These are phyloP conservation scores for Drosophila niveifrons DNA, from an alignment of 2,888 invertebrate species.

Conservation along the genomic window DNA sequence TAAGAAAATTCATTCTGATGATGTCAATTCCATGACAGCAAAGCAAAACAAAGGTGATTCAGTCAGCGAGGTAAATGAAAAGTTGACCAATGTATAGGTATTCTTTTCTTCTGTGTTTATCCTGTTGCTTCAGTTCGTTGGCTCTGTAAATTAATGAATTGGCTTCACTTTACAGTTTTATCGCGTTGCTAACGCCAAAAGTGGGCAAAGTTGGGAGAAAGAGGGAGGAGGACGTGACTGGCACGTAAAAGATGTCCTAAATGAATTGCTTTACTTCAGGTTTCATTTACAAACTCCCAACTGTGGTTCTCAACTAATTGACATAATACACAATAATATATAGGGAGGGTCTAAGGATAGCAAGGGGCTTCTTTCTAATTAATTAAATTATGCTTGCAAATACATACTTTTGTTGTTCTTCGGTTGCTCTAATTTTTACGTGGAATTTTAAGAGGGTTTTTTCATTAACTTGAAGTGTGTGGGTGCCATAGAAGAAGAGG, in stretches of 20 bases:
- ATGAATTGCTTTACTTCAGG: slow-evolving; percentile 29
- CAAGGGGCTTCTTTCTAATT: slow-evolving; percentile 42
- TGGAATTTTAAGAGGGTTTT: slow-evolving; percentile 48
- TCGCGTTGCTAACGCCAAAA: slow-evolving; percentile 36
- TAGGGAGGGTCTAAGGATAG: background rate
- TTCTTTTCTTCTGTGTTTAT: slow-evolving; percentile 40
- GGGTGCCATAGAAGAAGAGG: background rate
- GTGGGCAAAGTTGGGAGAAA: background rate
- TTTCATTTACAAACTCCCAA: slow-evolving; percentile 35
- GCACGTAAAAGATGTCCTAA: slow-evolving; percentile 33
- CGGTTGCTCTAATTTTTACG: slow-evolving; percentile 24
- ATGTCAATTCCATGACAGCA: slow-evolving; percentile 36
- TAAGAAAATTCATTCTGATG: slow-evolving; percentile 10
- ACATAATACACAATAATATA: slow-evolving; percentile 32
- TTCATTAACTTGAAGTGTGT: slow-evolving; percentile 44
- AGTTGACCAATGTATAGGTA: slow-evolving; percentile 9
- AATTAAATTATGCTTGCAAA: slow-evolving; percentile 62
- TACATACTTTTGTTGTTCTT: slow-evolving; percentile 28
- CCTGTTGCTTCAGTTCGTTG: slow-evolving; percentile 49
- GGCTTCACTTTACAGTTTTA: slow-evolving; percentile 59
- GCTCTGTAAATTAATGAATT: slow-evolving; percentile 53
- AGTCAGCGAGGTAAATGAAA: slow-evolving; percentile 11
- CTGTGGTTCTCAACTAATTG: slow-evolving; percentile 52
- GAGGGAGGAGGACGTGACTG: slow-evolving; percentile 9
- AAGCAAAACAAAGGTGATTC: slow-evolving; percentile 25